phyloP scores from a whole-genome alignment of 2,113 vertebrate species.

The Poeciliopsis prolifica region DNA sequence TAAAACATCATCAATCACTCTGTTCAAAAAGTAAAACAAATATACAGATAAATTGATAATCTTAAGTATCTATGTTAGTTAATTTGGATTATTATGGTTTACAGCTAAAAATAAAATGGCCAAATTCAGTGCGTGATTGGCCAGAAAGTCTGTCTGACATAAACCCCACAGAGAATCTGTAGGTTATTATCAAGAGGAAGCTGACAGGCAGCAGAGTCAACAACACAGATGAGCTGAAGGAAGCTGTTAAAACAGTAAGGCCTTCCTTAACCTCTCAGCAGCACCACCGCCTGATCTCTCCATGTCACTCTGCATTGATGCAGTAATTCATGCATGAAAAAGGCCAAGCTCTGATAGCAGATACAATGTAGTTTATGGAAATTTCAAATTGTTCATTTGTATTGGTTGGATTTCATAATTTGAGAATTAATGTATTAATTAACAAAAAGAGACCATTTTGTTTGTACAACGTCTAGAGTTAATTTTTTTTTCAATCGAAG shows the following conservation, averaged over 20 bases:
- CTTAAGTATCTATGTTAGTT: not conserved
- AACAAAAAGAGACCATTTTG: not conserved
- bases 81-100: not conserved
- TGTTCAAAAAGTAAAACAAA: no score
- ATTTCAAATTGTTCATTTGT: not conserved
- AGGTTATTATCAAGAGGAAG: not conserved
- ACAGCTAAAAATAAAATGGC: not conserved
- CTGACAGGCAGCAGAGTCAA: not conserved
- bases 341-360: no score
- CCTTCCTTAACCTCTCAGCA: no score
- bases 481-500: not conserved
- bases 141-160: not conserved
- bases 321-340: not conserved
- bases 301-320: not conserved
- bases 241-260: not conserved
- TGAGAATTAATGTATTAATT: not conserved
- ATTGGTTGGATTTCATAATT: not conserved
- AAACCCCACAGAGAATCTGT: not conserved
- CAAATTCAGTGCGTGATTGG: not conserved
- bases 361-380: not conserved
- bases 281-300: not conserved
- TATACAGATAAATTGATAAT: no score
- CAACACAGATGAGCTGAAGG: not conserved
- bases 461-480: not conserved
- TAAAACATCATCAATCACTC: no score